phyloP scores from a whole-genome alignment of 2,797 vertebrate genomes.

The Mastacembelus armatus region DNA sequence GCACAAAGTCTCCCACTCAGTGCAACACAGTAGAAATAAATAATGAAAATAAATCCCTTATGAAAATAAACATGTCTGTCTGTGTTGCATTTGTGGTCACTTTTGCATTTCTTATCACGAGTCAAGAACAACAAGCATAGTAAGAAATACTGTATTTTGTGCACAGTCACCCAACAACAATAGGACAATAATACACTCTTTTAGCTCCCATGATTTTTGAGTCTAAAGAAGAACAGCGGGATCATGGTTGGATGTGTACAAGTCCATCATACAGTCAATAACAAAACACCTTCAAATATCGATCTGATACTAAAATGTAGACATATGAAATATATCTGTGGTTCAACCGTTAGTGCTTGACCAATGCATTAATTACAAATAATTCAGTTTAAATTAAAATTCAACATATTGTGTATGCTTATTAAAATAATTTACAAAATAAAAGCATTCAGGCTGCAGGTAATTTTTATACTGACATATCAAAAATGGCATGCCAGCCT shows the following conservation, averaged over 20 bases:
- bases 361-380: neutral
- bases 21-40: slow-evolving; percentile 7
- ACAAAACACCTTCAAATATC: neutral
- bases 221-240: neutral
- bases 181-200: too few species aligned
- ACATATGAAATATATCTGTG: neutral
- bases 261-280: neutral
- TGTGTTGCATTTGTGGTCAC: neutral
- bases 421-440: too few species aligned
- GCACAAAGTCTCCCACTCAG: slow-evolving; percentile 30
- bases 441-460: neutral
- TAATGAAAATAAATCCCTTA: neutral
- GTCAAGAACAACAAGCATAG: neutral
- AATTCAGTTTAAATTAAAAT: neutral
- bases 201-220: neutral
- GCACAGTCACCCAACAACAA: neutral
- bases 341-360: neutral
- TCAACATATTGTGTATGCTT: neutral
- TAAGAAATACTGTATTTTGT: neutral
- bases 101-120: neutral
- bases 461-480: neutral
- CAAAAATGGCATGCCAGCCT: neutral
- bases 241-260: slow-evolving; percentile 12
- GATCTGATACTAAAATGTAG: too few species aligned
- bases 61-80: neutral